A percentile compares a stretch with the other conserved stretches of the same genome.
phyloP scores from a whole-genome alignment of 2,113 vertebrate genomes.

The Rostratula benghalensis region DNA sequence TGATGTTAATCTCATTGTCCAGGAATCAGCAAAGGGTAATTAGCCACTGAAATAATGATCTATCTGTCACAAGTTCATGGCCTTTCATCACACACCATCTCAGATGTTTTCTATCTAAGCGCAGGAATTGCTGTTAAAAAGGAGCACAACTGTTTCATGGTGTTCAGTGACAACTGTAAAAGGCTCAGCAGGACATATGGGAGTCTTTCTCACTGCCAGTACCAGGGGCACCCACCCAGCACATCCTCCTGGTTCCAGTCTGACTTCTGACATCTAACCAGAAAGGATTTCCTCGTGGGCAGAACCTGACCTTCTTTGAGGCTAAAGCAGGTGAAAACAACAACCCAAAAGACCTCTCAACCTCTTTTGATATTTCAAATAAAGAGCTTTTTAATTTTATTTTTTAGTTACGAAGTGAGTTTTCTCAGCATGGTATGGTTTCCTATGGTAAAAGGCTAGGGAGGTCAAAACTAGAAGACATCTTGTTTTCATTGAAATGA shows the following conservation, averaged over 20 bases:
- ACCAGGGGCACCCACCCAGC: neutral
- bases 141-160: neutral
- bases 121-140: rapidly evolving
- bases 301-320: neutral
- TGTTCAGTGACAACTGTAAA: neutral
- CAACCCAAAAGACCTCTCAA: neutral
- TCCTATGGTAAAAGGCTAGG: neutral
- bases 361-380: neutral
- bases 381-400: neutral
- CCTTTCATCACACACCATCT: neutral
- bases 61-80: neutral
- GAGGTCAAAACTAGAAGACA: neutral
- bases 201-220: neutral
- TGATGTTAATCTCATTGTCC: constrained; percentile 8
- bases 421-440: neutral
- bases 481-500: neutral
- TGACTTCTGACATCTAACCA: neutral
- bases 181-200: rapidly evolving
- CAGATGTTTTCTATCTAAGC: neutral
- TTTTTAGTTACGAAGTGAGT: neutral
- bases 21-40: constrained; percentile 39
- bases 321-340: neutral
- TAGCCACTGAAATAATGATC: neutral
- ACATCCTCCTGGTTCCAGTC: neutral
- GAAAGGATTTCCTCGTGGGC: neutral